Percentiles rank a stretch among this genome's conserved stretches.
Evolutionary conservation across 1,140 invertebrate genomes (phyloP).

Genomic region (Calephelis virginiensis): DNA sequence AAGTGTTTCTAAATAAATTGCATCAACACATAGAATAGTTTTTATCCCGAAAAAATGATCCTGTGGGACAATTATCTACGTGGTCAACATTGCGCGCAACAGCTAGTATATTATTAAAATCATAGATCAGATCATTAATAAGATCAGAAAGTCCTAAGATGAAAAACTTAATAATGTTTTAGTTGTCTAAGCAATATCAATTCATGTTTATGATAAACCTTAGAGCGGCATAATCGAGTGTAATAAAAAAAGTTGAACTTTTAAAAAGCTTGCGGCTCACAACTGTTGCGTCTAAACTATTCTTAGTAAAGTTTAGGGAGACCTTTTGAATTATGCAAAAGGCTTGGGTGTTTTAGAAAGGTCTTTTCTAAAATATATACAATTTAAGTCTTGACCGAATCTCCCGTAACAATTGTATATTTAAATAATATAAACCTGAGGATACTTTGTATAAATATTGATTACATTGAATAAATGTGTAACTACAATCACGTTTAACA

Average conservation of each 20-base stretch:
- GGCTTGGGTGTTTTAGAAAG: conserved; percentile 25
- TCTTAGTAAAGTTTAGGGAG: conserved; percentile 33
- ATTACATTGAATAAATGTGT: neutral
- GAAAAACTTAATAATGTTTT: too few relatives aligned
- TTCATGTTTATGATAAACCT: too few relatives aligned
- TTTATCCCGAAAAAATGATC: too few relatives aligned
- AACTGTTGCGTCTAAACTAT: conserved; percentile 39
- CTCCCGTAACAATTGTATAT: neutral
- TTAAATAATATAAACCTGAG: neutral
- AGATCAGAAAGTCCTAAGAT: too few relatives aligned
- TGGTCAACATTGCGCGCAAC: too few relatives aligned
- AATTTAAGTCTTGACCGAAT: conserved; percentile 2
- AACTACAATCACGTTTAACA: neutral
- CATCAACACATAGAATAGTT: too few relatives aligned
- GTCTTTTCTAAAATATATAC: conserved; percentile 13
- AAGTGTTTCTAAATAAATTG: too few relatives aligned
- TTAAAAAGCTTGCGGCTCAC: conserved; percentile 36
- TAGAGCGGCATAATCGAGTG: too few relatives aligned
- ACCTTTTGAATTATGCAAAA: conserved; percentile 38
- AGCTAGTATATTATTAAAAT: too few relatives aligned
- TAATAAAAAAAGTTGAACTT: conserved; percentile 29
- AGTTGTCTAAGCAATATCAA: too few relatives aligned
- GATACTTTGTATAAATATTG: neutral
- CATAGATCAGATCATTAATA: too few relatives aligned
- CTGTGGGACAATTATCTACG: too few relatives aligned